These are phyloP conservation scores for Champsocephalus gunnari DNA, from an alignment of 2,797 vertebrate species.

Conservation along the genomic window DNA sequence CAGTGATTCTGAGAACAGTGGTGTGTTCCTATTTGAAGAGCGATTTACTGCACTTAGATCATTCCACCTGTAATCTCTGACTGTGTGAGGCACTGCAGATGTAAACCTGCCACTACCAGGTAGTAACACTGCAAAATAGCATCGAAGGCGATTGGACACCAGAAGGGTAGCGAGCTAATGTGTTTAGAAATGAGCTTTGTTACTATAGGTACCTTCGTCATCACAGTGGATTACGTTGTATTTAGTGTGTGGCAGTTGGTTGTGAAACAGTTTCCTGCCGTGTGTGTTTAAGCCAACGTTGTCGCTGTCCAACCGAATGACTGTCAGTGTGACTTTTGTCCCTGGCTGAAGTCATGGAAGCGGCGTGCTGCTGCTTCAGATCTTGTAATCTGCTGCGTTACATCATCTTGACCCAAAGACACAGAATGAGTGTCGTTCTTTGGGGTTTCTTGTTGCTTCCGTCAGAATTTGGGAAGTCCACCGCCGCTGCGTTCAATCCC, in stretches of 20 bases:
- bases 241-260: constrained; percentile 4
- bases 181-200: constrained; percentile 39
- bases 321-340: constrained; percentile 17
- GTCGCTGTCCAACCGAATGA: constrained; percentile 34
- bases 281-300: constrained; percentile 27
- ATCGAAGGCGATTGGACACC: constrained; percentile 5
- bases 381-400: constrained; percentile 69
- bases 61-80: constrained; percentile 35
- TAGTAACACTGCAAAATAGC: constrained; percentile 12
- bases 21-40: constrained; percentile 29
- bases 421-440: constrained; percentile 14
- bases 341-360: constrained; percentile 49
- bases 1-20: constrained; percentile 5
- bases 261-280: constrained; percentile 28
- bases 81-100: constrained; percentile 26
- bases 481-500: constrained; percentile 25
- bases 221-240: constrained; percentile 1
- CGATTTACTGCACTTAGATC: constrained; percentile 24
- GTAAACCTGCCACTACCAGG: constrained; percentile 46
- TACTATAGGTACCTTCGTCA: constrained; percentile 10
- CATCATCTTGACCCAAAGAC: constrained; percentile 64
- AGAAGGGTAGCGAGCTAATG: constrained; percentile 38
- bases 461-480: constrained; percentile 32
- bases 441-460: constrained; percentile 14
- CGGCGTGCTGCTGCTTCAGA: constrained; percentile 53